A percentile compares a stretch with the other conserved stretches of the same genome.
Evolutionary conservation across 1,140 invertebrate genomes (phyloP).

Genomic region (Anthonomus grandis): DNA sequence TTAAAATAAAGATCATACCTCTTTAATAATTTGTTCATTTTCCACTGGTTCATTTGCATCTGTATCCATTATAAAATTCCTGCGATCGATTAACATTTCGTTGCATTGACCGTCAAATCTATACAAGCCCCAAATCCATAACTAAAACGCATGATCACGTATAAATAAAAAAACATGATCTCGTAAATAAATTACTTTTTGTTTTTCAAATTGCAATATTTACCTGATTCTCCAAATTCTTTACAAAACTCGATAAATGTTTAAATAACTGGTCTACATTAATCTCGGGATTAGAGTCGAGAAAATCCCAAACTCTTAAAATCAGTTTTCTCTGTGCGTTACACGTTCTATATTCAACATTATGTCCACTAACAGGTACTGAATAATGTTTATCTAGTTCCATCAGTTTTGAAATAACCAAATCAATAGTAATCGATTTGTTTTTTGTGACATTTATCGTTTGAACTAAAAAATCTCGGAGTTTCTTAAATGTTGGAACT

Average conservation of each 20-base stretch:
- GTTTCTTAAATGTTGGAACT: constrained; percentile 41
- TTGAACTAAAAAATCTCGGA: constrained; percentile 36
- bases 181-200: no score
- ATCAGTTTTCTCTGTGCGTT: constrained; percentile 42
- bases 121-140: constrained; percentile 46
- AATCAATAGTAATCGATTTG: constrained; percentile 22
- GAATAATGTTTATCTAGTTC: constrained; percentile 39
- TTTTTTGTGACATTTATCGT: constrained; percentile 34
- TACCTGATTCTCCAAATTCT: constrained; percentile 43
- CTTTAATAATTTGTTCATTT: no score
- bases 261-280: constrained; percentile 42
- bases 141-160: no score
- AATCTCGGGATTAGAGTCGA: constrained; percentile 42
- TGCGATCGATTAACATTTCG: constrained; percentile 37
- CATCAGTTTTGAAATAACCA: constrained; percentile 39
- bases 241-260: constrained; percentile 40
- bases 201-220: not conserved
- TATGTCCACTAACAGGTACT: constrained; percentile 30
- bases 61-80: constrained; percentile 23
- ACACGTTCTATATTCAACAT: constrained; percentile 39
- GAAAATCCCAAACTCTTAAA: constrained; percentile 40
- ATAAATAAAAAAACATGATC: not conserved
- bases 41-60: not conserved
- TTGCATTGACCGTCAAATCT: constrained; percentile 28
- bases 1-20: no score